phyloP scores from a whole-genome alignment of 1,140 invertebrate species.

The Whitmania pigra region DNA sequence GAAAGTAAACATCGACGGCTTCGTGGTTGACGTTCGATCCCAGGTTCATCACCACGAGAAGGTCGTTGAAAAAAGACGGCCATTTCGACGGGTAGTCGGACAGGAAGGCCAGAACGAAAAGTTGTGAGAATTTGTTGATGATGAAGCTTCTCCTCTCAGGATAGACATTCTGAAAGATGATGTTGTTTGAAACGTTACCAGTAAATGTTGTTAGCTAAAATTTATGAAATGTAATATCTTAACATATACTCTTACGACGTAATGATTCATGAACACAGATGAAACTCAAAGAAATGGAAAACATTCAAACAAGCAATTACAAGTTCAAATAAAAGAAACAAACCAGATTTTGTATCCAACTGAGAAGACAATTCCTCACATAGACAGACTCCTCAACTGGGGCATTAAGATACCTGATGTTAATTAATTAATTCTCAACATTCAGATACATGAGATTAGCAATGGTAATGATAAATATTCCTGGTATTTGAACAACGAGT shows the following conservation, averaged over 20 bases:
- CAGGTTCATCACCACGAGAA: constrained; percentile 38
- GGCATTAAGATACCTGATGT: constrained; percentile 26
- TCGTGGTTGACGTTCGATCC: constrained; percentile 27
- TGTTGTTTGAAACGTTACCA: background rate
- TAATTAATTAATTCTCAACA: constrained; percentile 18
- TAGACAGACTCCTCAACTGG: constrained; percentile 21
- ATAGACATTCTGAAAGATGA: constrained; percentile 15
- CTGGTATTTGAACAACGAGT: no score
- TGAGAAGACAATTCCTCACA: constrained; percentile 27
- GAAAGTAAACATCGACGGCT: constrained; percentile 47
- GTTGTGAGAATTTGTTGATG: constrained; percentile 48
- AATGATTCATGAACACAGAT: no score
- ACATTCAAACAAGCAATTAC: no score
- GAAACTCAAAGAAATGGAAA: no score
- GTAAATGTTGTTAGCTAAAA: background rate
- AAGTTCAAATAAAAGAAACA: background rate
- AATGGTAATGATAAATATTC: no score
- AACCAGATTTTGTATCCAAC: constrained; percentile 29
- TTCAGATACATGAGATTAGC: no score
- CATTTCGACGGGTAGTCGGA: constrained; percentile 47
- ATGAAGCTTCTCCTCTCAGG: constrained; percentile 37
- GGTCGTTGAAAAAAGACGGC: constrained; percentile 47
- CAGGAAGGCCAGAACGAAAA: constrained; percentile 46
- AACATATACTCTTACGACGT: background rate
- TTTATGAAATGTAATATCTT: background rate